These are phyloP conservation scores for Scophthalmus maximus DNA, from an alignment of 2,113 vertebrate species.

Conservation along the genomic window DNA sequence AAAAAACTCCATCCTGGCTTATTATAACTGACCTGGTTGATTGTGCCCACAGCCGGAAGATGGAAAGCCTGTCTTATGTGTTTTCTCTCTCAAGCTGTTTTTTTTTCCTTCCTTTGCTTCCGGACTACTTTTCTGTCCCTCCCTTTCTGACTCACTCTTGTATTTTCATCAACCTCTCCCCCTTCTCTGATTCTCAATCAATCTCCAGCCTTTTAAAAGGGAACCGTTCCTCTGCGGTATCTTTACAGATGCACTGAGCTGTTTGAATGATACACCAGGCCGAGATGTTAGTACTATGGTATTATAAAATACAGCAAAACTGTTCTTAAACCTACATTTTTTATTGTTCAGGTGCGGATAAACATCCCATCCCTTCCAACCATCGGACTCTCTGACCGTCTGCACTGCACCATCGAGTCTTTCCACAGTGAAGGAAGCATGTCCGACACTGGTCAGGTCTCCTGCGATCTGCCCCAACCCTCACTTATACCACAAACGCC, in stretches of 20 bases:
- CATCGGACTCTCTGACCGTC: conserved; percentile 70
- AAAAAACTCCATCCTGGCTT: conserved; percentile 60
- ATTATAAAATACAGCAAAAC: not conserved
- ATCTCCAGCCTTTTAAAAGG: conserved; percentile 22
- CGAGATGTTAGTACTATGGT: not conserved
- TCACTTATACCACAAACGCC: conserved; percentile 72
- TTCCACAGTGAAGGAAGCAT: conserved; percentile 61
- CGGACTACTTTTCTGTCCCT: conserved; percentile 13
- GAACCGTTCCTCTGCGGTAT: not conserved
- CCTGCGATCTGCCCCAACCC: conserved; percentile 73
- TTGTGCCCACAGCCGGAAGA: conserved; percentile 52
- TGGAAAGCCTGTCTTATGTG: conserved; percentile 43
- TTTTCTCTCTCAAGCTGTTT: conserved; percentile 26
- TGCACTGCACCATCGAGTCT: conserved; percentile 66
- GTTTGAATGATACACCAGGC: not conserved
- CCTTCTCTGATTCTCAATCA: conserved; percentile 38
- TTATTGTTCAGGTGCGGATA: conserved; percentile 72
- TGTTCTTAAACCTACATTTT: not conserved
- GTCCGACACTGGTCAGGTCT: conserved; percentile 72
- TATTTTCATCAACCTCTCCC: conserved; percentile 31
- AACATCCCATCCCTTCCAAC: conserved; percentile 75
- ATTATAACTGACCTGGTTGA: conserved; percentile 66
- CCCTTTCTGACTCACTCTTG: conserved; percentile 40
- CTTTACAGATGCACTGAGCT: not conserved
- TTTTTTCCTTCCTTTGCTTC: not conserved